Evolutionary conservation across 2,888 invertebrate species (phyloP).

Genomic region (Drosophila koepferae): DNA sequence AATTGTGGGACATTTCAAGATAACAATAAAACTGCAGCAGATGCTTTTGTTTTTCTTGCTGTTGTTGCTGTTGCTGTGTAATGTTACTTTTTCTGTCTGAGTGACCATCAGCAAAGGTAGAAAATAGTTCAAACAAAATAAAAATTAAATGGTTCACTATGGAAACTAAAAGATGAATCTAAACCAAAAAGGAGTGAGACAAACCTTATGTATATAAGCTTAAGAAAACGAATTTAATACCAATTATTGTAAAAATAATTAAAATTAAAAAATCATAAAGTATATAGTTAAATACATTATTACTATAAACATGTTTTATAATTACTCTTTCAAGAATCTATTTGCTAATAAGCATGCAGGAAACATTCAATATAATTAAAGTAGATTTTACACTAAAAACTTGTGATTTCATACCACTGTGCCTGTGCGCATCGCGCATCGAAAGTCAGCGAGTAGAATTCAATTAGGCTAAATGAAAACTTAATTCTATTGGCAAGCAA

Average conservation of each 20-base stretch:
- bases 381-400: neutral
- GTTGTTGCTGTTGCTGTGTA: constrained; percentile 20
- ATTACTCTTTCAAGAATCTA: neutral
- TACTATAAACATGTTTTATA: neutral
- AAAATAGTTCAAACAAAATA: constrained; percentile 55
- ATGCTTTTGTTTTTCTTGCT: neutral
- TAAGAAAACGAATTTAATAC: neutral
- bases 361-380: neutral
- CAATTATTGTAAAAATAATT: neutral
- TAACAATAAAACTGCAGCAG: constrained; percentile 66
- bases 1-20: constrained; percentile 76
- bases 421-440: constrained; percentile 44
- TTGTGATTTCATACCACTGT: constrained; percentile 45
- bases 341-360: neutral
- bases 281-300: neutral
- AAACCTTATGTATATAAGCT: neutral
- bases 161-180: constrained; percentile 1
- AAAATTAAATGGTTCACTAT: constrained; percentile 52
- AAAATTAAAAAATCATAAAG: too few species aligned
- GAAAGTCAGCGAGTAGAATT: constrained; percentile 73
- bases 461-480: constrained; percentile 79
- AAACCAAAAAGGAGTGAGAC: neutral
- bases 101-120: constrained; percentile 41
- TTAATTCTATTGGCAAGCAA: constrained; percentile 76
- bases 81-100: constrained; percentile 42